Conservation (phyloP, 2,888 invertebrate genomes). For the Autographa gamma region DNA sequence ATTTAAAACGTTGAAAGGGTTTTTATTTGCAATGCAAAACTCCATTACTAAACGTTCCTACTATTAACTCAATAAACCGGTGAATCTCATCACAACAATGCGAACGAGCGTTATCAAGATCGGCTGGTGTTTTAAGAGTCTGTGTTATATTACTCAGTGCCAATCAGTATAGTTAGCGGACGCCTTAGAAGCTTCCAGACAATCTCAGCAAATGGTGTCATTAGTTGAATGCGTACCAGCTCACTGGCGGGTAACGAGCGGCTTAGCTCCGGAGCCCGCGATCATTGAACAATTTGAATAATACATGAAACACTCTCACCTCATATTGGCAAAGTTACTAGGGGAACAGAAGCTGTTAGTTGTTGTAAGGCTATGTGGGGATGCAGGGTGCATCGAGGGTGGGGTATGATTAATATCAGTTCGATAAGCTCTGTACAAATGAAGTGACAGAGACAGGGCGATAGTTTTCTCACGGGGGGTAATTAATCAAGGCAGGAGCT, state of each 20-base stretch:
- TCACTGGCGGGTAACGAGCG: slow-evolving; percentile 68
- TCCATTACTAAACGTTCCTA: not conserved
- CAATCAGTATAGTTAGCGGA: slow-evolving; percentile 68
- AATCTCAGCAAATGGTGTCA: slow-evolving; percentile 79
- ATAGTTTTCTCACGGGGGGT: slow-evolving; percentile 81
- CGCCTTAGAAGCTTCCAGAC: slow-evolving; percentile 65
- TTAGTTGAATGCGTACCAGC: slow-evolving; percentile 74
- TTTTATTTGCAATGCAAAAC: slow-evolving; percentile 7
- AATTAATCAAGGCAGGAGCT: slow-evolving; percentile 79
- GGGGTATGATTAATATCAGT: slow-evolving; percentile 66
- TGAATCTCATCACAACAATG: slow-evolving; percentile 8
- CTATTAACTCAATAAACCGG: slow-evolving; percentile 11
- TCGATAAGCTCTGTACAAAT: slow-evolving; percentile 72
- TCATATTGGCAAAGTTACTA: slow-evolving; percentile 44
- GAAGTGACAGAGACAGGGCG: slow-evolving; percentile 73
- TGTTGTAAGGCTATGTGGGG: not conserved
- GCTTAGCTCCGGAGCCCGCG: slow-evolving; percentile 63
- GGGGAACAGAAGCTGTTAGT: slow-evolving; percentile 24
- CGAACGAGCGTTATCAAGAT: slow-evolving; percentile 29
- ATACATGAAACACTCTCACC: slow-evolving; percentile 76
- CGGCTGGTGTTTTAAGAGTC: slow-evolving; percentile 26
- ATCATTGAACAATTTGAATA: slow-evolving; percentile 82
- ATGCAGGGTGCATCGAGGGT: slow-evolving; percentile 17
- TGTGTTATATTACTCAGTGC: slow-evolving; percentile 57
- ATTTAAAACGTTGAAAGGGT: not conserved